Conservation (phyloP, 2,797 vertebrate species). For the Enteromius fasciolatus region DNA sequence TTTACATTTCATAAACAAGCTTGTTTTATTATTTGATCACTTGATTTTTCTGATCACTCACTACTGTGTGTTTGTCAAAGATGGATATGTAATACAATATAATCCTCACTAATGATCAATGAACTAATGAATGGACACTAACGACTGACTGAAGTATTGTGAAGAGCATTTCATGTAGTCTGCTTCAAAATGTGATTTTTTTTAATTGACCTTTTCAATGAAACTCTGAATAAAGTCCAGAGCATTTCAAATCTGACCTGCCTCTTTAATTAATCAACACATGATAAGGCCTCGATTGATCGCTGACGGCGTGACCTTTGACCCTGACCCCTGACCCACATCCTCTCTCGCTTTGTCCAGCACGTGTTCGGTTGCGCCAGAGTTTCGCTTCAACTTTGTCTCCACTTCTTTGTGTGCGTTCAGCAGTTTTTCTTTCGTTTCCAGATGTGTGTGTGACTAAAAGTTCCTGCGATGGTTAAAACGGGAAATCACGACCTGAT, state of each 20-base stretch:
- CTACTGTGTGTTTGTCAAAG: neutral
- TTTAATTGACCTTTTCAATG: slow-evolving; percentile 34
- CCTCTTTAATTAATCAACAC: slow-evolving; percentile 11
- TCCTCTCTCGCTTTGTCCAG: neutral
- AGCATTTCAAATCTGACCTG: slow-evolving; percentile 34
- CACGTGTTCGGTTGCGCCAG: neutral
- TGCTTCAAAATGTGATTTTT: neutral
- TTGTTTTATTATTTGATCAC: neutral
- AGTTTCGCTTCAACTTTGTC: slow-evolving; percentile 22
- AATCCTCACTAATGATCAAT: neutral
- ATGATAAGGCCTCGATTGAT: neutral
- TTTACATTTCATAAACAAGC: neutral
- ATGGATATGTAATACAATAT: neutral
- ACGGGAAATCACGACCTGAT: neutral
- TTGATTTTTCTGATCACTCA: neutral
- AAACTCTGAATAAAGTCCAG: slow-evolving; percentile 45
- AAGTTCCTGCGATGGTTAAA: neutral
- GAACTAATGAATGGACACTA: neutral
- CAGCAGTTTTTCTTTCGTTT: slow-evolving; percentile 17
- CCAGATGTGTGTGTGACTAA: neutral
- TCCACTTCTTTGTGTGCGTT: slow-evolving; percentile 38
- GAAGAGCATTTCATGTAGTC: slow-evolving; percentile 5
- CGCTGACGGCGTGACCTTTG: slow-evolving; percentile 39
- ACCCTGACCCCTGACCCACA: slow-evolving; percentile 41
- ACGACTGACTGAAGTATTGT: neutral